Evolutionary conservation across 2,797 vertebrate genomes (phyloP), one percentile per base, ranked within the genome.

Genomic region (Acanthornis magna): DNA sequence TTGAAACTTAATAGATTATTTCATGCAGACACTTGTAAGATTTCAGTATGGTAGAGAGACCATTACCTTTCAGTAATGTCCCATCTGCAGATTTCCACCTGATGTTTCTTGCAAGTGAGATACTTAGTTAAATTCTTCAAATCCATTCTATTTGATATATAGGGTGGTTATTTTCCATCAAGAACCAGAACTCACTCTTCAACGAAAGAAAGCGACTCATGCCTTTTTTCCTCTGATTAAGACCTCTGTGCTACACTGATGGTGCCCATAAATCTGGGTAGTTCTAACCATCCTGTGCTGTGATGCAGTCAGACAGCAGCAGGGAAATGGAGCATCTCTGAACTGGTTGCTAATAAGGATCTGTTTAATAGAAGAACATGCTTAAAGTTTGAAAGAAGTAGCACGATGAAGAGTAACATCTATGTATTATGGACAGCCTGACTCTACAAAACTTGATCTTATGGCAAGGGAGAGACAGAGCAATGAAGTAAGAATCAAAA

Each of bases 121-220:
- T 17, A 3, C n/a, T 62, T 27, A 54, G 23, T 67, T 86, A 62
- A 51, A 20, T 77, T 80, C 11, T 57, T 80, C 38, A 57, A 77
- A 60, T 60, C 48, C 10, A 7, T 77, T 77, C 32, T 67, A 5
- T 55, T 53, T 86, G 50, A 48, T 67, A 30, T 30, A 17, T 26
- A 29, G 38, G 40, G 22, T 83, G 29, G 2, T 29, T 88, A 48
- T 81, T 84, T 88, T 80, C 53, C n/a, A 42, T 76, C 38, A 81
- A 71, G 40, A 86, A 23, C 26, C 34, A 60, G 36, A 65, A 29
- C 17, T 76, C 36, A 36, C 21, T 47, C 27, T 40, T 88, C 36
- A 55, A 60, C 21, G 7, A 25, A 26, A 62, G 36, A 66, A 67
- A 93, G 84, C 0, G 0, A 12, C 30, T 15, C 0, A 1, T 27